A percentile compares a stretch with the other conserved stretches of the same genome.
Conservation (phyloP, 2,113 vertebrate genomes). For the Syngnathus scovelli region DNA sequence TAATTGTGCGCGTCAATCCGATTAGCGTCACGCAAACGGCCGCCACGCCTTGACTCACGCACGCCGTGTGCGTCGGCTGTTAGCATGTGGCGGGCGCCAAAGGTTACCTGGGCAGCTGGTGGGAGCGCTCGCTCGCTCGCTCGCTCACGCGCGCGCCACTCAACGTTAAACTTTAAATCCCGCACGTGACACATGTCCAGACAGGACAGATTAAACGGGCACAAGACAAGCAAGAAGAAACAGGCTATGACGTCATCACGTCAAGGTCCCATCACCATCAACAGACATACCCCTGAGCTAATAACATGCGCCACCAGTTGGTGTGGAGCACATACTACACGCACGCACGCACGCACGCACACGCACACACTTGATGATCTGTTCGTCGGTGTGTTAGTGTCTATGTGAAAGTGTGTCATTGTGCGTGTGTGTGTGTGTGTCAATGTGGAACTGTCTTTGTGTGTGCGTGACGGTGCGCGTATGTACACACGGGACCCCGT, state of each 20-base stretch:
- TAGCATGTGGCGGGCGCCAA: neutral
- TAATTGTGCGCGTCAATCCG: too few relatives aligned
- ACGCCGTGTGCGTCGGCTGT: too few relatives aligned
- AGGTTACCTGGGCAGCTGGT: neutral
- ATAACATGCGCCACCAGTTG: neutral
- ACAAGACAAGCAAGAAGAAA: too few relatives aligned
- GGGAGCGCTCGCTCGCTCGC: neutral
- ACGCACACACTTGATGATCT: neutral
- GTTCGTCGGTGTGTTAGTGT: too few relatives aligned
- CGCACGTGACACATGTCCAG: neutral
- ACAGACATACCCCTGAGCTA: too few relatives aligned
- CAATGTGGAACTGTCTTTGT: neutral
- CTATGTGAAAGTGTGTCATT: neutral
- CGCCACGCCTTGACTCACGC: too few relatives aligned
- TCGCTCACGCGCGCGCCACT: too few relatives aligned
- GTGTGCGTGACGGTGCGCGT: neutral
- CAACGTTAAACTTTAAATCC: neutral
- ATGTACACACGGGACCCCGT: constrained; percentile 4
- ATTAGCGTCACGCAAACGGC: too few relatives aligned
- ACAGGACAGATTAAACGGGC: neutral
- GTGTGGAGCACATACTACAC: neutral
- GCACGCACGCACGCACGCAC: neutral
- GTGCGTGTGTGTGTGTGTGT: neutral
- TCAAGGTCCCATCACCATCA: neutral
- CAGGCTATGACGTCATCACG: too few relatives aligned